Base-by-base conservation (phyloP, 2,113 vertebrate species). In the Leptodactylus fuscus region DNA sequence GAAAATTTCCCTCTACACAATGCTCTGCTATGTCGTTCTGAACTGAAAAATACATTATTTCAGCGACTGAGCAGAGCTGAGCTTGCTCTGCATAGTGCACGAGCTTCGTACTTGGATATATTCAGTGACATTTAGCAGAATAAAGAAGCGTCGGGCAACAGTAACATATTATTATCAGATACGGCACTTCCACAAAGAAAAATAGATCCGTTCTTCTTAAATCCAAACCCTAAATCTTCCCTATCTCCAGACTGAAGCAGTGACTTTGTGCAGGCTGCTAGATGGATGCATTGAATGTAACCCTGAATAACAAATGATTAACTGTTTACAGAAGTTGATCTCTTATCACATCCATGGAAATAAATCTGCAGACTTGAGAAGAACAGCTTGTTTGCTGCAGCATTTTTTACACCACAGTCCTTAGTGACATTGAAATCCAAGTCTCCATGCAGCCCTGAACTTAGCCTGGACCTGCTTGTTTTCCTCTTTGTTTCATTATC, bases 361-460 rank as follows among this genome's bases (percentile, higher is more conserved):
- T 79, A 24, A 49, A 49, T 36, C 51, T n/a, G 32, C 18, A 38
- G 29, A 36, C 32, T 55, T 78, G 29, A 79, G 53, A 41, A 79
- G 34, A 18, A 27, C 8, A 79, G 76, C 22, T 79, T 58, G 51
- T 79, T 24, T 58, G 13, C 10, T n/a, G 32, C n/a, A 18, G 29
- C 77, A 44, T 44, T 60, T n/a, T 60, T 80, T 80, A 24, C 24
- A 62, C n/a, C 34, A 60, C 12, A 60, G 58, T 80, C 53, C 49
- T 62, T 44, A 24, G 77, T 80, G 77, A 80, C 77, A 80, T 80
- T 80, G 53, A 80, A 80, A 60, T 80, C 53, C 22, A 74, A 58
- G 69, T 41, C 81, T 74, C 36, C 18, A 10, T 49, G 79, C 38
- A 69, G 60, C 38, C 58, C 60, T 69, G 79, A 69, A 80, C 62